Evolutionary conservation across 1,140 invertebrate species (phyloP).

Genomic region (Magallana ariakensis): DNA sequence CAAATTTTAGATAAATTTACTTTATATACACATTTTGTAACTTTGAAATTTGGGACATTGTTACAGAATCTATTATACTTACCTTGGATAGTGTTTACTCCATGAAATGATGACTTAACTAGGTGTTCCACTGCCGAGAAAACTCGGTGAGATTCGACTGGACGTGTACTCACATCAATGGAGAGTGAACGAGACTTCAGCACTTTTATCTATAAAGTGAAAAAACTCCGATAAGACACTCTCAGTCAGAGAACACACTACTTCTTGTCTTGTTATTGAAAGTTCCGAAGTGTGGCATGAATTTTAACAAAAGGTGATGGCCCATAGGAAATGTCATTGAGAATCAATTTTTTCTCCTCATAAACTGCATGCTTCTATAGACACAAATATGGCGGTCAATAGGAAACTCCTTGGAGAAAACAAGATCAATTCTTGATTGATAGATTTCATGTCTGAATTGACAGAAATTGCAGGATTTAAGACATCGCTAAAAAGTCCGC

Average conservation of each 20-base stretch:
- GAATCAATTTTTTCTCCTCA: constrained; percentile 33
- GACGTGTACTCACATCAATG: background rate
- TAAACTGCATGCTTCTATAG: constrained; percentile 22
- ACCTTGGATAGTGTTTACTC: too few species aligned
- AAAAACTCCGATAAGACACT: background rate
- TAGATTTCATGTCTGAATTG: constrained; percentile 36
- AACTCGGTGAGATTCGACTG: background rate
- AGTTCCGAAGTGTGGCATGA: background rate
- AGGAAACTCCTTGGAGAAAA: constrained; percentile 25
- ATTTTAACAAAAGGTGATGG: background rate
- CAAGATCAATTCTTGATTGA: constrained; percentile 29
- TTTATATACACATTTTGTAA: too few species aligned
- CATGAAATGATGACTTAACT: too few species aligned
- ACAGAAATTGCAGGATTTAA: constrained; percentile 36
- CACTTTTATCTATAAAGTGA: background rate
- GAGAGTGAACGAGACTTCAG: background rate
- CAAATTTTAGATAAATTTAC: too few species aligned
- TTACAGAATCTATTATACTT: too few species aligned
- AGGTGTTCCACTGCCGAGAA: too few species aligned
- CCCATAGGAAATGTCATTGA: background rate
- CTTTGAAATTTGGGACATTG: too few species aligned
- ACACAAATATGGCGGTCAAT: constrained; percentile 20
- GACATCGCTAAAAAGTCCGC: constrained; percentile 12
- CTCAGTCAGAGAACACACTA: background rate
- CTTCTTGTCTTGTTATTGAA: background rate